A percentile compares a stretch with the other conserved stretches of the same genome.
Conservation (phyloP, 23 tunicate genomes). For the Halocynthia aurantium region DNA sequence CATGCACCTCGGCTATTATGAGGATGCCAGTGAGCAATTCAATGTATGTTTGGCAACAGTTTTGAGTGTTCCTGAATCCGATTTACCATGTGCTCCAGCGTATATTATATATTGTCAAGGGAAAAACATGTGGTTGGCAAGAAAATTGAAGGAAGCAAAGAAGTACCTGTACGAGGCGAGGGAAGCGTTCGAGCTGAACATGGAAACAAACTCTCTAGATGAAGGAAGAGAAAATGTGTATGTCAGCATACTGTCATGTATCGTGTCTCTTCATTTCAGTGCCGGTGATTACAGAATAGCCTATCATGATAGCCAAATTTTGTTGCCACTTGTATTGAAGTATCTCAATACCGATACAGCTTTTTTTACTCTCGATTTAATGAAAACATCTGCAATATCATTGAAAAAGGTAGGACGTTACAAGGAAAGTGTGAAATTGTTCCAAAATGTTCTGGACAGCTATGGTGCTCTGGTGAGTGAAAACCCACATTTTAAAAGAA, state of each 20-base stretch:
- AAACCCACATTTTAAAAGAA: too few relatives aligned
- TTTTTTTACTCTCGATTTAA: too few relatives aligned
- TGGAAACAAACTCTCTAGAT: too few relatives aligned
- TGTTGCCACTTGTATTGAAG: too few relatives aligned
- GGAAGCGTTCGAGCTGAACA: conserved; percentile 3
- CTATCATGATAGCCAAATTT: too few relatives aligned
- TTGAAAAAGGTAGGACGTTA: not conserved
- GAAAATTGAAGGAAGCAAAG: not conserved
- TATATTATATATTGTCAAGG: conserved; percentile 6
- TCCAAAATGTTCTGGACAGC: conserved; percentile 5
- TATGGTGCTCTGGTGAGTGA: too few relatives aligned
- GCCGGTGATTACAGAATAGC: too few relatives aligned
- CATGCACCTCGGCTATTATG: not conserved
- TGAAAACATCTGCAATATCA: too few relatives aligned
- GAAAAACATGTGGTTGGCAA: not conserved
- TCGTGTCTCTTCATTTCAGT: too few relatives aligned
- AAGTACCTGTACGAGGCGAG: conserved; percentile 7
- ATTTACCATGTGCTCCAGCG: not conserved
- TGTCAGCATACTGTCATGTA: too few relatives aligned
- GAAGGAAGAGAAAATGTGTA: too few relatives aligned
- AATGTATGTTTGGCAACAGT: not conserved
- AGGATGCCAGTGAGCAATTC: conserved; percentile 7
- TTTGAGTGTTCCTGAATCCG: conserved; percentile 11
- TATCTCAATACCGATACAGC: too few relatives aligned
- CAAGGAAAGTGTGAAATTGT: not conserved